Conservation (phyloP, 2,888 invertebrate species). For the Megamerina dolium region DNA sequence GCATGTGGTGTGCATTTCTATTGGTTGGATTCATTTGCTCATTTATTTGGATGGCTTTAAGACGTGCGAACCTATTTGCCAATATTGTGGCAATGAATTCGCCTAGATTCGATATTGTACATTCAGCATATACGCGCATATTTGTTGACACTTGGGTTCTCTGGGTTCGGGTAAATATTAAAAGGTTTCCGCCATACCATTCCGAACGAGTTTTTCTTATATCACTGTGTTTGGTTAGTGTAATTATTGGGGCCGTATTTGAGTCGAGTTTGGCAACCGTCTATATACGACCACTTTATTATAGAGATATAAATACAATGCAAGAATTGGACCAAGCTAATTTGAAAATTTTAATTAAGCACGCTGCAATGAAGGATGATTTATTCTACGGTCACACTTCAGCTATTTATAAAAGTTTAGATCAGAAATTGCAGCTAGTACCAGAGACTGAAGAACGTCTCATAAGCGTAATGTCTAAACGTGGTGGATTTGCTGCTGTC, state of each 20-base stretch:
- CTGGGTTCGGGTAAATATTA: conserved; percentile 41
- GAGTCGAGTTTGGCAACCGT: conserved; percentile 49
- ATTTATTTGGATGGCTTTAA: conserved; percentile 36
- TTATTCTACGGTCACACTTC: conserved; percentile 42
- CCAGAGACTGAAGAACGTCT: conserved; percentile 32
- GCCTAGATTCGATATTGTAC: not conserved
- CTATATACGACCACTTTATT: conserved; percentile 45
- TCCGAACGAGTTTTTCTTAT: conserved; percentile 46
- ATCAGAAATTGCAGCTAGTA: conserved; percentile 35
- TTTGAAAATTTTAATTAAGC: conserved; percentile 42
- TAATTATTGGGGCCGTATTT: conserved; percentile 47
- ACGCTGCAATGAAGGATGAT: conserved; percentile 46
- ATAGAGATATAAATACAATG: conserved; percentile 45
- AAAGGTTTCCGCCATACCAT: conserved; percentile 39
- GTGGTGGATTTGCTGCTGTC: conserved; percentile 37
- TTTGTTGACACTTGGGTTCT: conserved; percentile 43
- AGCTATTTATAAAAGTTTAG: conserved; percentile 33
- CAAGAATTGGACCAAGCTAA: conserved; percentile 40
- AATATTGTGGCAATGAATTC: not conserved
- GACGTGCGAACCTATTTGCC: conserved; percentile 29
- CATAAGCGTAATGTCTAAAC: conserved; percentile 31
- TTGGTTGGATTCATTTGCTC: conserved; percentile 32
- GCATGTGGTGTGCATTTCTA: conserved; percentile 45
- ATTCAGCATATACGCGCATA: conserved; percentile 25
- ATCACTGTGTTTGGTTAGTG: conserved; percentile 44